phyloP scores from a whole-genome alignment of 1,140 invertebrate genomes.

The Drosophila pseudoobscura region DNA sequence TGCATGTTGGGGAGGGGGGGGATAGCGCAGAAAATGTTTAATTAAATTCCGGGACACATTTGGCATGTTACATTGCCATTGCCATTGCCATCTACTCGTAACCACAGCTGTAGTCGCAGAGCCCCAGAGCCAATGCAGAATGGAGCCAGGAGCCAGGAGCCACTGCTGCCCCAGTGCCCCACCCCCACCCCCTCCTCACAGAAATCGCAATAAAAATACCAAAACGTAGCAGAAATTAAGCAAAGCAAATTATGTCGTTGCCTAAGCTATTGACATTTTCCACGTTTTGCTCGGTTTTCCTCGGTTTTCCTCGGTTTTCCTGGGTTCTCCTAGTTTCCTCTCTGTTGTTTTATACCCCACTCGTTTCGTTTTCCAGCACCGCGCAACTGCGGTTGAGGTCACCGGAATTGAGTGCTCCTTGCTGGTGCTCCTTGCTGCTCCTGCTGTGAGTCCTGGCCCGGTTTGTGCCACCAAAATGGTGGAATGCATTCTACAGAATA shows the following conservation, averaged over 20 bases:
- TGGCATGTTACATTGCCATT: constrained; percentile 70
- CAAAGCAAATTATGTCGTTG: constrained; percentile 76
- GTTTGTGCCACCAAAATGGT: neutral
- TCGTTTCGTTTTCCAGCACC: neutral
- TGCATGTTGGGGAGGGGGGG: too few species aligned
- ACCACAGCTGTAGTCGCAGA: constrained; percentile 50
- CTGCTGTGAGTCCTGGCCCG: constrained; percentile 7
- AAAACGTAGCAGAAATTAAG: constrained; percentile 75
- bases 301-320: constrained; percentile 14
- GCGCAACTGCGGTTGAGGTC: constrained; percentile 43
- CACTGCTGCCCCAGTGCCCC: neutral
- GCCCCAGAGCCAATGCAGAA: neutral
- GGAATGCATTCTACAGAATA: too few species aligned
- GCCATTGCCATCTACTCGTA: constrained; percentile 15
- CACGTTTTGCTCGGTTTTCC: constrained; percentile 24
- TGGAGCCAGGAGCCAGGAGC: too few species aligned
- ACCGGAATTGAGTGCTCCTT: constrained; percentile 20
- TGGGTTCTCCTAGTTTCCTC: constrained; percentile 16
- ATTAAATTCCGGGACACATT: constrained; percentile 81
- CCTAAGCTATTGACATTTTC: constrained; percentile 68
- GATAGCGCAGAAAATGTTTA: constrained; percentile 76
- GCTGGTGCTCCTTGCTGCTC: neutral
- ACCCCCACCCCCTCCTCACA: constrained; percentile 22
- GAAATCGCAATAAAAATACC: constrained; percentile 80
- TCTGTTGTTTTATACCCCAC: constrained; percentile 2